Conservation (phyloP, 2,888 invertebrate species). For the Agrotis exclamationis region DNA sequence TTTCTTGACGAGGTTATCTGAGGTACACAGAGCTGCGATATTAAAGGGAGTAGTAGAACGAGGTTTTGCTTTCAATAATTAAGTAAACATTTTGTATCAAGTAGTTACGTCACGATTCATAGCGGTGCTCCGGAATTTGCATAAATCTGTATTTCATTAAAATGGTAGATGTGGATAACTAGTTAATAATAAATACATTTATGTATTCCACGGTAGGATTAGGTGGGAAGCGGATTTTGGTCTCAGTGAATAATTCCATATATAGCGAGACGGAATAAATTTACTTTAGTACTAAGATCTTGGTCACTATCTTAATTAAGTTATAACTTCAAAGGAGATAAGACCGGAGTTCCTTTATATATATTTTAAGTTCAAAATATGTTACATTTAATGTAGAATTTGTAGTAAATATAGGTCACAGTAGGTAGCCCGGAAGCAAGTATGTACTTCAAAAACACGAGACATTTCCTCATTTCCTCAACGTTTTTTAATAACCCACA, state of each 20-base stretch:
- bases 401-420: constrained; percentile 15
- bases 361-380: neutral
- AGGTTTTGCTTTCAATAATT: constrained; percentile 48
- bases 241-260: constrained; percentile 53
- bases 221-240: constrained; percentile 52
- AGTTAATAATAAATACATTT: constrained; percentile 65
- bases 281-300: neutral
- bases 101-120: constrained; percentile 59
- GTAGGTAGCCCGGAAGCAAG: neutral
- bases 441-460: neutral
- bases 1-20: constrained; percentile 28
- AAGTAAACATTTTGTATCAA: constrained; percentile 62
- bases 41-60: constrained; percentile 1
- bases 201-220: constrained; percentile 56
- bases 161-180: constrained; percentile 58
- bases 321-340: constrained; percentile 9
- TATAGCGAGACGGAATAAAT: constrained; percentile 34
- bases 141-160: constrained; percentile 65
- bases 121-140: constrained; percentile 59
- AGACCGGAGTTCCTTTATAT: neutral
- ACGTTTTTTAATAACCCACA: constrained; percentile 38
- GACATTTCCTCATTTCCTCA: neutral
- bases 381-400: neutral
- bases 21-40: constrained; percentile 17
- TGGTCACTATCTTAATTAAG: neutral